phyloP scores from a whole-genome alignment of 2,113 vertebrate species.

The Tympanuchus pallidicinctus region DNA sequence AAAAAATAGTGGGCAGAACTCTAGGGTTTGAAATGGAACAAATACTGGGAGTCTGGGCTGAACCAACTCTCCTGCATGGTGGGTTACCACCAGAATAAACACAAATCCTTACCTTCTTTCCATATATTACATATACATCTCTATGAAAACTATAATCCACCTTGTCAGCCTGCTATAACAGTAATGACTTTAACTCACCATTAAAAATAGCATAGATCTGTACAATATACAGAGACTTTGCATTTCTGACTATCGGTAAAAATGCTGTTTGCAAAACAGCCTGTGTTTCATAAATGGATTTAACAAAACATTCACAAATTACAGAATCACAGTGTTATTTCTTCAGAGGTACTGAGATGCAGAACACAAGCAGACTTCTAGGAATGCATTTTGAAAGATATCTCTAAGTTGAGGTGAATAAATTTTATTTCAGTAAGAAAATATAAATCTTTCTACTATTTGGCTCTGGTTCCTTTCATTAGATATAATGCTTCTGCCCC shows the following conservation, averaged over 20 bases:
- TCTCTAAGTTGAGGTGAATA: neutral
- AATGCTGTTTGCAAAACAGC: fast-evolving
- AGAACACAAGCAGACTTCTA: neutral
- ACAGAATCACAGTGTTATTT: neutral
- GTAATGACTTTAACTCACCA: fast-evolving
- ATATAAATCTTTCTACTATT: neutral
- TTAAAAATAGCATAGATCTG: neutral
- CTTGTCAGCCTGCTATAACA: fast-evolving
- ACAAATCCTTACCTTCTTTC: neutral
- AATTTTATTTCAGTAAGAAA: neutral
- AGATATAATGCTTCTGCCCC: slow-evolving; percentile 40
- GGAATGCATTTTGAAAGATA: neutral
- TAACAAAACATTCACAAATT: neutral
- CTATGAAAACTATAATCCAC: neutral
- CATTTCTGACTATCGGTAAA: too few species aligned
- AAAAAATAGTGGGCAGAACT: too few species aligned
- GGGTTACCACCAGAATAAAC: too few species aligned
- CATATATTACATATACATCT: neutral
- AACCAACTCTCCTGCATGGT: fast-evolving
- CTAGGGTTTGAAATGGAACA: neutral
- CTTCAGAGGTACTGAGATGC: fast-evolving
- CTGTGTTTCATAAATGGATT: neutral
- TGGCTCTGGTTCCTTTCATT: slow-evolving; percentile 51
- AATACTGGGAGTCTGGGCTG: fast-evolving
- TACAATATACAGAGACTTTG: fast-evolving